These are phyloP conservation scores for Tetrao urogallus DNA, from an alignment of 2,113 vertebrate species.

Conservation along the genomic window DNA sequence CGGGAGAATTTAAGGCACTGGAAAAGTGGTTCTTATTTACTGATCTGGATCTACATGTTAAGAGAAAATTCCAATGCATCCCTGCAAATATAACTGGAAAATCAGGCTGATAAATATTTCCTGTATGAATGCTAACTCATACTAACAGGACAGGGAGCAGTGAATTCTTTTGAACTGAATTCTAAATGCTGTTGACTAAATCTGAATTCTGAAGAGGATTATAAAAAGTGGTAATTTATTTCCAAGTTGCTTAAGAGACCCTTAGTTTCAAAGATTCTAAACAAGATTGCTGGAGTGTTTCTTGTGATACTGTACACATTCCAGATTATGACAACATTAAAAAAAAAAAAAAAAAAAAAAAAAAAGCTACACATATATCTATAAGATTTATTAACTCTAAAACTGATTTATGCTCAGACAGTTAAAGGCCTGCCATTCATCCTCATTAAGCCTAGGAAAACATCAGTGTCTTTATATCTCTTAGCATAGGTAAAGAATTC, in stretches of 20 bases:
- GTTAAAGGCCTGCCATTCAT: slow-evolving; percentile 49
- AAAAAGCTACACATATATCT: slow-evolving; percentile 40
- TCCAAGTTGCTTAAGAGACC: background rate
- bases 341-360: background rate
- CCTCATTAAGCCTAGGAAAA: slow-evolving; percentile 37
- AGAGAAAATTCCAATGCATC: background rate
- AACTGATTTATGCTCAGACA: slow-evolving; percentile 39
- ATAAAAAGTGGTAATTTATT: slow-evolving; percentile 1
- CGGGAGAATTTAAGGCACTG: background rate
- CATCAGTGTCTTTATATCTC: slow-evolving; percentile 19
- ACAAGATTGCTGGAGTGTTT: background rate
- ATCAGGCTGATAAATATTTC: background rate
- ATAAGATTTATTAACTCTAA: slow-evolving; percentile 60
- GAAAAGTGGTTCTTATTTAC: background rate
- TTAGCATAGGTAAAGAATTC: slow-evolving; percentile 30
- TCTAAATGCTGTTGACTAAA: background rate
- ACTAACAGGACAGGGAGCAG: background rate
- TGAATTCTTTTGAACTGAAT: background rate
- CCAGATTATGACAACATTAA: slow-evolving; percentile 20
- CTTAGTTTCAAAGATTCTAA: background rate
- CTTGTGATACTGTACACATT: slow-evolving; percentile 29
- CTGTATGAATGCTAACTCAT: background rate
- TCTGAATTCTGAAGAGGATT: background rate
- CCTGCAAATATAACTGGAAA: background rate
- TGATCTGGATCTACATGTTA: background rate